Evolutionary conservation across 1,140 invertebrate species (phyloP), one percentile per base, ranked within the genome.

Genomic region (Bombus impatiens): DNA sequence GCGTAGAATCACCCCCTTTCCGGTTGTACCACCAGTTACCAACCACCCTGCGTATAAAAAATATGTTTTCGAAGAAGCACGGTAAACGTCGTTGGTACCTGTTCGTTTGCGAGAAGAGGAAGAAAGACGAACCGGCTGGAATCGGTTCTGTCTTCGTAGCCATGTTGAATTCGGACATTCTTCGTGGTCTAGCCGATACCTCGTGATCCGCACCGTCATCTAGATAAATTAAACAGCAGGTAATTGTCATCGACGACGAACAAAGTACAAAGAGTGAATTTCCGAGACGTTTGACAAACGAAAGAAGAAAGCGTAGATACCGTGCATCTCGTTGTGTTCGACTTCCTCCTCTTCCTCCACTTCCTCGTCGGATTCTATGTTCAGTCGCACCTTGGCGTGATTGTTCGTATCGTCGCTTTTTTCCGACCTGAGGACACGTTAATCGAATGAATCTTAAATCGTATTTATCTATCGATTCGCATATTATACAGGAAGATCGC

Each of bases 51-150:
- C 5, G 6, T 15, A 47, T 5, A 15, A 15, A 5, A 47, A 15
- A 47, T 15, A 47, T 2, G 18, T 53, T 53, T n/a, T n/a, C 3
- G 59, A 10, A 1, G 3, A n/a, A 62, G 25, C 44, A 15, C 13
- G 44, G 47, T 22, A 53, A 74, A 40, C 44, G n/a, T 15, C 42
- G 15, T 86, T 65, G 5, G 53, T 96, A 99, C 98, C 97, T 98
- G 96, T 99, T 99, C 53, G 97, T 98, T 94, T 97, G 97, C 90
- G 98, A 98, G 95, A 99, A 99, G 94, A 99, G 96, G 96, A 99
- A 99, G 96, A 99, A 99, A 91, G 99, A 98, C 94, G 97, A 97
- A 93, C 97, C 98, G 93, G 97, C 97, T 88, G 99, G 99, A 95
- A 99, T 99, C 80, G 99, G 99, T 95, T 98, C 97, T 94, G 97